Evolutionary conservation across 2,888 invertebrate genomes (phyloP), one percentile per base, ranked within the genome.

Genomic region (Mythimna loreyi): DNA sequence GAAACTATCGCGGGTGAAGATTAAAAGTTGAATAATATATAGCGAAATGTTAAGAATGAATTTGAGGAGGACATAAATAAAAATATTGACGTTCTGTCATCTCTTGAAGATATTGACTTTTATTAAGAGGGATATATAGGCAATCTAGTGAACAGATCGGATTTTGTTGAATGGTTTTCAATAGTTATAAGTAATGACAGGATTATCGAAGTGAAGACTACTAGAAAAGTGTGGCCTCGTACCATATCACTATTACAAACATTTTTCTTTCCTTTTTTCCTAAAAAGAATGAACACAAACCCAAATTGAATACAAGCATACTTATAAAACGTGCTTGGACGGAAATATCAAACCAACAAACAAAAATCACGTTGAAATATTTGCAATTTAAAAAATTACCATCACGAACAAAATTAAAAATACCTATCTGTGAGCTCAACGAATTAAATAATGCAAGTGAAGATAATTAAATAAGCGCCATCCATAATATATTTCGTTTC

Each of bases 1-100:
- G 75, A 75, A 85, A 85, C 86, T 87, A 87, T 85, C 74, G 78
- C 58, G 33, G 72, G 73, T 45, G 72, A 65, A 85, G 87, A 87
- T 87, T 86, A 87, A 86, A 86, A 74, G 65, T 53, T 87, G 85
- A 85, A 87, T 87, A 82, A 87, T 85, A 83, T 74, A 87, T 83
- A 47, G 64, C 56, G 33, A 47, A 75, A 59, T 65, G 74, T 76
- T 50, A 53, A 49, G 67, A 71, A 73, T 78, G 80, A 67, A 74
- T 75, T 63, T 73, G 77, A 81, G 59, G 49, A 71, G 65, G 49
- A 73, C 71, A 66, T 86, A 78, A 82, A 86, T 86, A 85, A 80
- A 76, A 84, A 77, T 86, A 86, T 84, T 80, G 86, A 80, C 68
- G 59, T 40, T 30, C 63, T 70, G 75, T 73, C 74, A 62, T 65